Conservation (phyloP, 1,140 invertebrate species). For the Neocloeon triangulifer region DNA sequence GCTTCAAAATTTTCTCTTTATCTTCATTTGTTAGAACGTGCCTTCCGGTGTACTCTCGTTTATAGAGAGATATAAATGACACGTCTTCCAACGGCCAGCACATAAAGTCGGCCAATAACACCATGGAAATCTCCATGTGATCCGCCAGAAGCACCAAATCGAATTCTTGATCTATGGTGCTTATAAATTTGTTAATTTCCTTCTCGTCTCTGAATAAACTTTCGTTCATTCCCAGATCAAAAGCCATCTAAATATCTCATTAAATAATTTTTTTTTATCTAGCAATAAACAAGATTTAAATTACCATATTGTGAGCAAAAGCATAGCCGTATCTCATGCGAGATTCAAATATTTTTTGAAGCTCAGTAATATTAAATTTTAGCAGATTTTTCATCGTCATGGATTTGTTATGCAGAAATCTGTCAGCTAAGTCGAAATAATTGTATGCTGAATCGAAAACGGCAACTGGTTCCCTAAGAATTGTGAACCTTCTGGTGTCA, state of each 20-base stretch:
- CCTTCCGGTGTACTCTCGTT: neutral
- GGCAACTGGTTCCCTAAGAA: conserved; percentile 17
- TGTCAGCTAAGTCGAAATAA: conserved; percentile 13
- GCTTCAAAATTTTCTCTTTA: neutral
- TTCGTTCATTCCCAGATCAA: neutral
- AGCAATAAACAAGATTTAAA: too few relatives aligned
- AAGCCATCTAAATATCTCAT: conserved; percentile 2
- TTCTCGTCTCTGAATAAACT: neutral
- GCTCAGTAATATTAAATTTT: too few relatives aligned
- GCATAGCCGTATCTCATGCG: too few relatives aligned
- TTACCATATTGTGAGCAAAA: too few relatives aligned
- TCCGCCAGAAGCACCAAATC: conserved; percentile 26
- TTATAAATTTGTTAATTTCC: conserved; percentile 9
- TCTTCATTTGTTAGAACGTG: neutral
- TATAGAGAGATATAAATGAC: neutral
- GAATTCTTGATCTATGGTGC: conserved; percentile 19
- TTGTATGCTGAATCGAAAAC: conserved; percentile 17
- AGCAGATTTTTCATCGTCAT: too few relatives aligned
- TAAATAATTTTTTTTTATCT: too few relatives aligned
- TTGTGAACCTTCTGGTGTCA: conserved; percentile 16
- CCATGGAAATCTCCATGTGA: conserved; percentile 26
- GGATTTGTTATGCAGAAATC: too few relatives aligned
- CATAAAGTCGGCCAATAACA: conserved; percentile 21
- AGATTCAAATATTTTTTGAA: too few relatives aligned
- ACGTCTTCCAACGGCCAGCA: conserved; percentile 20